phyloP scores from a whole-genome alignment of 2,113 vertebrate species.

The Phalacrocorax aristotelis region DNA sequence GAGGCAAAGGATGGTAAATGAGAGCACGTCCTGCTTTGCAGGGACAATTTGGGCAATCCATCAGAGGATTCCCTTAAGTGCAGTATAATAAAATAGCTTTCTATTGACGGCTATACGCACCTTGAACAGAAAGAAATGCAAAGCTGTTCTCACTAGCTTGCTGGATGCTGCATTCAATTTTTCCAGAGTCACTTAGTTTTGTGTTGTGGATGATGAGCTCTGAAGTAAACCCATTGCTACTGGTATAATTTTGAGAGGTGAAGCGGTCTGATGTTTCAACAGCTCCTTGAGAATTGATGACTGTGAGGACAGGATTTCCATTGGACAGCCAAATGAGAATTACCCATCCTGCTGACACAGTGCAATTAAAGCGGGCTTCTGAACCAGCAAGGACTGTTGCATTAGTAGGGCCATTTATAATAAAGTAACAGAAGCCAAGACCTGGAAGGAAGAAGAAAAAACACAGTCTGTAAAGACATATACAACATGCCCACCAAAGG shows the following conservation, averaged over 20 bases:
- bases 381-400: conserved; percentile 75
- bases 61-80: not conserved
- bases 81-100: not conserved
- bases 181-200: conserved; percentile 67
- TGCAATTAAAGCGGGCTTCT: conserved; percentile 82
- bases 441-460: conserved; percentile 37
- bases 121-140: conserved; percentile 83
- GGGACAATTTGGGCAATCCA: not conserved
- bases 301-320: conserved; percentile 59
- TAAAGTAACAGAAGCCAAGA: conserved; percentile 32
- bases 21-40: not conserved
- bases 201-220: conserved; percentile 76
- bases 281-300: conserved; percentile 45
- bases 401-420: conserved; percentile 69
- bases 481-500: not conserved
- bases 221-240: conserved; percentile 52
- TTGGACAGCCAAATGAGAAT: conserved; percentile 83
- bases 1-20: not conserved
- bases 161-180: conserved; percentile 81
- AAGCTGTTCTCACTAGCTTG: not conserved
- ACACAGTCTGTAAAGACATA: not conserved
- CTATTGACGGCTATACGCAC: conserved; percentile 42
- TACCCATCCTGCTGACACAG: conserved; percentile 69
- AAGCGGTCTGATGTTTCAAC: conserved; percentile 68
- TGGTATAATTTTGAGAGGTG: conserved; percentile 48